Conservation (phyloP, 2,113 vertebrate species). For the Peromyscus californicus region DNA sequence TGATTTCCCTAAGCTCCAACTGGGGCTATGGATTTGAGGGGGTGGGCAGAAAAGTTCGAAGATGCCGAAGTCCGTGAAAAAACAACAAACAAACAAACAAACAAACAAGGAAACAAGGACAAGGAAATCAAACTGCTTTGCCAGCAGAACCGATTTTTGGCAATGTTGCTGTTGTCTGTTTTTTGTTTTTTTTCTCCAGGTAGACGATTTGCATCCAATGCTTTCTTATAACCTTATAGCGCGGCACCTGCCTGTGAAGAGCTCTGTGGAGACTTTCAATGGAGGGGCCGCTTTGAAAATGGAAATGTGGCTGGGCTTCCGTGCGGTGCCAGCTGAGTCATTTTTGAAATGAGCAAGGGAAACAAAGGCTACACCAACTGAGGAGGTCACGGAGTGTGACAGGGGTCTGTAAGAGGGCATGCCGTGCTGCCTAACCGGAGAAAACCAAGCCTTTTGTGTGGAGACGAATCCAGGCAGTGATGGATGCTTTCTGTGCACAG, state of each 20-base stretch:
- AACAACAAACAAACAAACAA: neutral
- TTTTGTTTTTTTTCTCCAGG: neutral
- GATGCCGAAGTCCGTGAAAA: neutral
- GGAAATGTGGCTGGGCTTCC: neutral
- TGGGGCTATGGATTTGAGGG: neutral
- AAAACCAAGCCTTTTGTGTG: slow-evolving; percentile 48
- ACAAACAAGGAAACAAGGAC: neutral
- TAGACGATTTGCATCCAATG: neutral
- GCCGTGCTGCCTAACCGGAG: neutral
- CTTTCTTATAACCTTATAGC: neutral
- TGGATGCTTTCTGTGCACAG: neutral
- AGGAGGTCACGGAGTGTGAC: slow-evolving; percentile 46
- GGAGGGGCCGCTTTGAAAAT: slow-evolving; percentile 30
- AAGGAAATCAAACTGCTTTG: neutral
- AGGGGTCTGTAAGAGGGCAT: slow-evolving; percentile 29
- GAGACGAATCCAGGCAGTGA: neutral
- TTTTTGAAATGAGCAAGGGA: slow-evolving; percentile 57
- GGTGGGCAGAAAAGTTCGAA: neutral
- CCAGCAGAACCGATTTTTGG: neutral
- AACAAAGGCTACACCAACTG: slow-evolving; percentile 41
- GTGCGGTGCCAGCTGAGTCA: neutral
- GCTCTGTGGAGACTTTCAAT: neutral
- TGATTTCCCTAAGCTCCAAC: slow-evolving; percentile 55
- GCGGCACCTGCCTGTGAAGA: neutral
- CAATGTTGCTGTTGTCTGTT: neutral